A percentile compares a stretch with the other conserved stretches of the same genome.
Conservation (phyloP, 2,888 invertebrate species). For the Digitonthophagus gazella region DNA sequence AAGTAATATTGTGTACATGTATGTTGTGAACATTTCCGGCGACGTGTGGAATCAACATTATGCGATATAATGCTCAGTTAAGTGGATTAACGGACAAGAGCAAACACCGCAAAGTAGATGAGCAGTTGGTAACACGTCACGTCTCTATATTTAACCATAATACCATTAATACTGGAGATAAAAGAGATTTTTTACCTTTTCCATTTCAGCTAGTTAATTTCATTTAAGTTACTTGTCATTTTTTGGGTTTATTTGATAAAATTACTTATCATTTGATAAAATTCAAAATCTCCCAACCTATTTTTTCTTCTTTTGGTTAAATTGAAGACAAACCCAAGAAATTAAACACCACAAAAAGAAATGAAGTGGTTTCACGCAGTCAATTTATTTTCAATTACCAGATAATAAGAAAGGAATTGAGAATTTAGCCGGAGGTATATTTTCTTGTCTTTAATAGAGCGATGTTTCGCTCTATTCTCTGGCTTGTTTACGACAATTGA, state of each 20-base stretch:
- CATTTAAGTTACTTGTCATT: no score
- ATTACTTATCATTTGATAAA: neutral
- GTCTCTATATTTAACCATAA: neutral
- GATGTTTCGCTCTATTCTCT: neutral
- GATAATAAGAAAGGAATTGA: neutral
- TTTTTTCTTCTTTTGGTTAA: no score
- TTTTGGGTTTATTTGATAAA: no score
- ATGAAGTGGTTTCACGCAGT: neutral
- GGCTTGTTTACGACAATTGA: neutral
- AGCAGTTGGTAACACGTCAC: neutral
- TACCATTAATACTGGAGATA: no score
- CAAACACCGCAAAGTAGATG: neutral
- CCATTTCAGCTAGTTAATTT: no score
- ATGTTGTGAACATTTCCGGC: neutral
- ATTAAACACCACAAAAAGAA: neutral
- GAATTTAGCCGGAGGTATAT: neutral
- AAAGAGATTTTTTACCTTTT: no score
- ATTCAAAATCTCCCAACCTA: no score
- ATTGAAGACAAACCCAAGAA: neutral
- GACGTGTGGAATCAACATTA: neutral
- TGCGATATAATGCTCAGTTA: neutral
- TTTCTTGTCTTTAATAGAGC: neutral
- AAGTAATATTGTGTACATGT: no score
- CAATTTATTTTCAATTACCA: neutral
- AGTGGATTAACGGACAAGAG: neutral